Conservation (phyloP, 2,113 vertebrate genomes). For the Circaetus cinerascens region DNA sequence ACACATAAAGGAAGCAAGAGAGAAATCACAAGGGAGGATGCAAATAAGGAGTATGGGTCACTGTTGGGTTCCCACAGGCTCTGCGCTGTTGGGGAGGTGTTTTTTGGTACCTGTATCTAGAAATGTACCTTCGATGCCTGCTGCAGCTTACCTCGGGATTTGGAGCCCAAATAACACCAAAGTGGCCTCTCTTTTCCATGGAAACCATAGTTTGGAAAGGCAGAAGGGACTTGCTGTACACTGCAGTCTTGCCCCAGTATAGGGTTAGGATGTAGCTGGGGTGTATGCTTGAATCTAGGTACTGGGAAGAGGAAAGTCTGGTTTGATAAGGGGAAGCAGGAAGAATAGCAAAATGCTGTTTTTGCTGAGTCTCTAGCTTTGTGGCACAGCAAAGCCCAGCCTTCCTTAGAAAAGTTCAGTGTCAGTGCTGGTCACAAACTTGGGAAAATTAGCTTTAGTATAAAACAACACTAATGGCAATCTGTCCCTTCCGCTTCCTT, state of each 20-base stretch:
- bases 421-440: not conserved
- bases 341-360: not conserved
- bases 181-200: not conserved
- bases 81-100: not conserved
- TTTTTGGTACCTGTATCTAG: not conserved
- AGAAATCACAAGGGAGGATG: slow-evolving; percentile 1
- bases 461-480: not conserved
- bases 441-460: not conserved
- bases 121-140: not conserved
- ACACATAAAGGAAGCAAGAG: slow-evolving; percentile 6
- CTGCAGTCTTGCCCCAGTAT: not conserved
- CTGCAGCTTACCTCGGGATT: not conserved
- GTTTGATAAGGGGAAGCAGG: not conserved
- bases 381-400: not conserved
- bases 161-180: not conserved
- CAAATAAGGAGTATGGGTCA: not conserved
- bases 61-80: not conserved
- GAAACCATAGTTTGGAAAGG: not conserved
- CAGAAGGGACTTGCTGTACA: not conserved
- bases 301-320: not conserved
- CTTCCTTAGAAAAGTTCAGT: not conserved
- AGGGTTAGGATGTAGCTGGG: not conserved
- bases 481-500: not conserved
- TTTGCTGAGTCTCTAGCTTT: not conserved
- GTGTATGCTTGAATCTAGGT: not conserved